Evolutionary conservation across 2,888 invertebrate genomes (phyloP).

Genomic region (Scelioninae gen. 2): DNA sequence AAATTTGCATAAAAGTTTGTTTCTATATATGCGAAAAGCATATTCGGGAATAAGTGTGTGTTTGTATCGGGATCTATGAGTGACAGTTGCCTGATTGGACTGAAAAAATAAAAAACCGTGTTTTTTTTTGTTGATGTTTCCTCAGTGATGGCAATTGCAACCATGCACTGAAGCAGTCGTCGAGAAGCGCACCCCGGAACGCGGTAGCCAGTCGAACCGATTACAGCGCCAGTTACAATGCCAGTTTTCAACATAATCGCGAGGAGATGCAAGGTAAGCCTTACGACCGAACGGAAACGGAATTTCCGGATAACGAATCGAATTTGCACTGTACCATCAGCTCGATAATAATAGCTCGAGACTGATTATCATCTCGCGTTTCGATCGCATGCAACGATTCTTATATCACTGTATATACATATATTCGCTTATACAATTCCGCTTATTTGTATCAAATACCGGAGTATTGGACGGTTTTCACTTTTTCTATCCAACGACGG

Average conservation of each 20-base stretch:
- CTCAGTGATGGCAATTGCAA: conserved; percentile 42
- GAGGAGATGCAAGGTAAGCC: conserved; percentile 79
- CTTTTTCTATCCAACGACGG: too few relatives aligned
- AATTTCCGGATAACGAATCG: conserved; percentile 60
- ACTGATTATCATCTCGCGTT: conserved; percentile 57
- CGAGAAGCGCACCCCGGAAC: conserved; percentile 44
- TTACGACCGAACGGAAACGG: conserved; percentile 56
- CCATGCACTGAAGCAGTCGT: conserved; percentile 47
- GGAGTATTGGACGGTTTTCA: too few relatives aligned
- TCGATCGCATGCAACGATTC: conserved; percentile 49
- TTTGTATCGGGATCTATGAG: too few relatives aligned
- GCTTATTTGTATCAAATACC: conserved; percentile 7
- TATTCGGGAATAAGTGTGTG: too few relatives aligned
- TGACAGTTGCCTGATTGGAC: background rate
- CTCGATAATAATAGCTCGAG: conserved; percentile 49
- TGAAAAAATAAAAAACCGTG: conserved; percentile 5
- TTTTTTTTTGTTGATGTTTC: conserved; percentile 28
- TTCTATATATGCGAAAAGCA: too few relatives aligned
- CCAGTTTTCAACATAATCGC: conserved; percentile 80
- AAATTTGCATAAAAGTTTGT: too few relatives aligned
- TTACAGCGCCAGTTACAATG: conserved; percentile 72
- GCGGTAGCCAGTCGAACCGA: conserved; percentile 43
- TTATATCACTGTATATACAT: conserved; percentile 31
- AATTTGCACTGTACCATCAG: conserved; percentile 57
- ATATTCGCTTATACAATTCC: background rate